phyloP scores from a whole-genome alignment of 2,113 vertebrate genomes.

The Corapipo altera region DNA sequence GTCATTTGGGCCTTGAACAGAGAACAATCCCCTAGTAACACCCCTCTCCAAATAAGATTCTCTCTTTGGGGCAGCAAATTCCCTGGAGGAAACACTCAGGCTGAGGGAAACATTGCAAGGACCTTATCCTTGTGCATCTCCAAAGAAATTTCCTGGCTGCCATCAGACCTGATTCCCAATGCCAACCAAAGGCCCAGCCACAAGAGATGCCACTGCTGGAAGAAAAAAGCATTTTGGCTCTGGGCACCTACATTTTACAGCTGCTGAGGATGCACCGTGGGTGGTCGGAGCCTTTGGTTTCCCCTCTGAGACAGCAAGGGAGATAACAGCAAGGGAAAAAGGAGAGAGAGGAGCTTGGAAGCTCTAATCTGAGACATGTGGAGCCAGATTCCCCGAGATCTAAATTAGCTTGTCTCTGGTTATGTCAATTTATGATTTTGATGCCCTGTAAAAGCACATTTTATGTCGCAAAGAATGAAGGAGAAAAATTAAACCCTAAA shows the following conservation, averaged over 20 bases:
- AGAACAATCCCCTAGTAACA: background rate
- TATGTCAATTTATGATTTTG: background rate
- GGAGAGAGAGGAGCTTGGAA: background rate
- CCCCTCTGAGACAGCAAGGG: background rate
- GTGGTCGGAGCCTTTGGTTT: constrained; percentile 45
- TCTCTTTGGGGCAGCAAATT: background rate
- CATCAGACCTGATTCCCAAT: background rate
- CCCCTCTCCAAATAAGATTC: background rate
- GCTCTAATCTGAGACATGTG: background rate
- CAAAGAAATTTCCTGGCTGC: background rate
- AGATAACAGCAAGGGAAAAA: background rate
- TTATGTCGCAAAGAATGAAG: accelerated
- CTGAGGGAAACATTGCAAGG: background rate
- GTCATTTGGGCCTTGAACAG: background rate
- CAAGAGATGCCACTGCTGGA: background rate
- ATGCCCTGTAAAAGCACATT: background rate
- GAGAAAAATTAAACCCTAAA: background rate
- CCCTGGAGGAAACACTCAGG: background rate
- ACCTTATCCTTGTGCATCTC: background rate
- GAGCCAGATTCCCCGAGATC: background rate
- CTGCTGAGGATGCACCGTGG: background rate
- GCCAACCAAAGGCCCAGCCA: background rate
- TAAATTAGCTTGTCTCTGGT: background rate
- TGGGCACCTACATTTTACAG: background rate
- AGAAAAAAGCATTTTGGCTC: background rate